phyloP scores from a whole-genome alignment of 1,140 invertebrate species.

The Lordiphosa stackelbergi region DNA sequence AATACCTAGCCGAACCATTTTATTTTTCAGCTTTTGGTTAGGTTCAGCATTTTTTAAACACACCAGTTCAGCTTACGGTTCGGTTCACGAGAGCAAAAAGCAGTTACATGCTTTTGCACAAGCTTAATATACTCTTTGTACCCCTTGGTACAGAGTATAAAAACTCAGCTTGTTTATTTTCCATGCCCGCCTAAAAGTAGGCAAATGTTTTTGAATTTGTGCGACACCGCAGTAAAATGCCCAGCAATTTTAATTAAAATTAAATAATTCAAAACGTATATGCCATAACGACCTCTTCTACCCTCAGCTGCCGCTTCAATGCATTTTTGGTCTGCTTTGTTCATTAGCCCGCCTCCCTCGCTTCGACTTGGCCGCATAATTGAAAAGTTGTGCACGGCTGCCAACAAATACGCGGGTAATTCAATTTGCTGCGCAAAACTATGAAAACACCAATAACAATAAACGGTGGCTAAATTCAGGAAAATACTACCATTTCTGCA shows the following conservation, averaged over 20 bases:
- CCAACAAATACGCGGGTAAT: constrained; percentile 42
- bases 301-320: not conserved
- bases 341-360: constrained; percentile 35
- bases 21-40: too few species aligned
- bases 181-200: too few species aligned
- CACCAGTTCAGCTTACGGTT: too few species aligned
- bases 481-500: constrained; percentile 28
- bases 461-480: constrained; percentile 26
- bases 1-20: too few species aligned
- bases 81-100: too few species aligned
- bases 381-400: constrained; percentile 47
- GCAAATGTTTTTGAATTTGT: too few species aligned
- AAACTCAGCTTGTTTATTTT: too few species aligned
- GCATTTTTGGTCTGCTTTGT: constrained; percentile 38
- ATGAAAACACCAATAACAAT: constrained; percentile 50
- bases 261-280: constrained; percentile 62
- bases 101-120: too few species aligned
- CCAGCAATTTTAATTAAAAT: constrained; percentile 59
- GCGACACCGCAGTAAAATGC: not conserved
- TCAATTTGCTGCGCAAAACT: constrained; percentile 45
- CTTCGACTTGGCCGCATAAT: constrained; percentile 35
- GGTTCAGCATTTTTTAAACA: too few species aligned
- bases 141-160: too few species aligned
- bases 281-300: constrained; percentile 20
- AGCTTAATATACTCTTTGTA: too few species aligned